Percentiles rank a stretch among this genome's conserved stretches.
Conservation (phyloP, 2,797 vertebrate species). For the Taeniopygia guttata region DNA sequence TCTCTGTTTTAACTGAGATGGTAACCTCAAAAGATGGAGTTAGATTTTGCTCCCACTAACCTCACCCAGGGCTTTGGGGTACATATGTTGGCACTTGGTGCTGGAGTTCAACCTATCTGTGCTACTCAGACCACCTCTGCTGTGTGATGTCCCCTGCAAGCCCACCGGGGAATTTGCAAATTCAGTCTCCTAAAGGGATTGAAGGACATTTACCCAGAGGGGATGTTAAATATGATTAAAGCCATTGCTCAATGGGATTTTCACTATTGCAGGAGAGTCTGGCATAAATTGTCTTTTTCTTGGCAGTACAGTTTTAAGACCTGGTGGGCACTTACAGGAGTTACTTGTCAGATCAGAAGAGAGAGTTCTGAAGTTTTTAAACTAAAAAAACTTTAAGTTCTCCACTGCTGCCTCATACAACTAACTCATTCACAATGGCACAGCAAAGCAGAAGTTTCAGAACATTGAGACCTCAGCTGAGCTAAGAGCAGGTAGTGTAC, state of each 20-base stretch:
- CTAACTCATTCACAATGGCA: not conserved
- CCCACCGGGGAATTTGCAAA: not conserved
- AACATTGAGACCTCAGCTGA: not conserved
- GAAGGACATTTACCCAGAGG: not conserved
- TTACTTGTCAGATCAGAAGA: not conserved
- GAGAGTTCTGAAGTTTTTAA: not conserved
- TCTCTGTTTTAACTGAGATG: not conserved
- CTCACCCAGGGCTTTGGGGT: not conserved
- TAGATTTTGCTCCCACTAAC: not conserved
- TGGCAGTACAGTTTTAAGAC: not conserved
- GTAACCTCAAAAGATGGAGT: not conserved
- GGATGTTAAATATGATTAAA: not conserved
- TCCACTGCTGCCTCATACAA: not conserved
- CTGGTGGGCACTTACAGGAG: not conserved
- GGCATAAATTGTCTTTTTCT: not conserved
- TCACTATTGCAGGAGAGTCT: not conserved
- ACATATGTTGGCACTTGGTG: not conserved
- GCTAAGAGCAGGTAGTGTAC: not conserved
- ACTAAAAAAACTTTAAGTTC: not conserved
- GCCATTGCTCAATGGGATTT: not conserved
- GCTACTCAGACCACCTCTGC: not conserved
- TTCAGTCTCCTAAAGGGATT: not conserved
- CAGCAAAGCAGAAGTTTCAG: not conserved
- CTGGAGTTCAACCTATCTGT: not conserved
- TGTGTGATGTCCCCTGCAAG: not conserved